Evolutionary conservation across 2,888 invertebrate species (phyloP).

Genomic region (Drosophila acutilabella): DNA sequence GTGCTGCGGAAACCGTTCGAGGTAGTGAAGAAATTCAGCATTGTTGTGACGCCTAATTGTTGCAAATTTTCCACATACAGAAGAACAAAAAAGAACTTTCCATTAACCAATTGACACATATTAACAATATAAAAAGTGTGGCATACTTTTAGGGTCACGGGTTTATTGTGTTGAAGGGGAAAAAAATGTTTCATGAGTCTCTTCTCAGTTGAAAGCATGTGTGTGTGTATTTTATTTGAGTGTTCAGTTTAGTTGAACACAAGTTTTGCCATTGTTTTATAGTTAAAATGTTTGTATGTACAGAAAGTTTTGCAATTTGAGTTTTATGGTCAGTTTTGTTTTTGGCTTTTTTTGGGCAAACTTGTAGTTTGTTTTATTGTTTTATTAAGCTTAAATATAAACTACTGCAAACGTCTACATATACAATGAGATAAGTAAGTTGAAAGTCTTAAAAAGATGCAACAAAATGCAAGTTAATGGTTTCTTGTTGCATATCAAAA

Average conservation of each 20-base stretch:
- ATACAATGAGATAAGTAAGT: conserved; percentile 7
- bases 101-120: conserved; percentile 56
- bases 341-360: neutral
- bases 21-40: conserved; percentile 99
- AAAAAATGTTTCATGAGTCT: conserved; percentile 9
- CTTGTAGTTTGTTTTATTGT: conserved; percentile 11
- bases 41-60: conserved; percentile 94
- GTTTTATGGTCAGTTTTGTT: conserved; percentile 30
- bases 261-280: conserved; percentile 27
- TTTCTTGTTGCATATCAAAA: neutral
- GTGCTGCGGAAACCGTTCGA: conserved; percentile 96
- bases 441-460: conserved; percentile 4
- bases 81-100: conserved; percentile 36
- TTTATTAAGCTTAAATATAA: conserved; percentile 44
- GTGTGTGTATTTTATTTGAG: conserved; percentile 19
- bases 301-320: conserved; percentile 44
- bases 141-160: conserved; percentile 33
- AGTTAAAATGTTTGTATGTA: conserved; percentile 28
- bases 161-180: neutral
- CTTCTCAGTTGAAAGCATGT: conserved; percentile 11
- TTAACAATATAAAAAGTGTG: conserved; percentile 28
- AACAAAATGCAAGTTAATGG: conserved; percentile 13
- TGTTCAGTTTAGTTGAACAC: conserved; percentile 36
- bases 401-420: conserved; percentile 21
- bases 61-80: conserved; percentile 11